Conservation (phyloP, 1,140 invertebrate genomes). For the Drosophila jambulina region DNA sequence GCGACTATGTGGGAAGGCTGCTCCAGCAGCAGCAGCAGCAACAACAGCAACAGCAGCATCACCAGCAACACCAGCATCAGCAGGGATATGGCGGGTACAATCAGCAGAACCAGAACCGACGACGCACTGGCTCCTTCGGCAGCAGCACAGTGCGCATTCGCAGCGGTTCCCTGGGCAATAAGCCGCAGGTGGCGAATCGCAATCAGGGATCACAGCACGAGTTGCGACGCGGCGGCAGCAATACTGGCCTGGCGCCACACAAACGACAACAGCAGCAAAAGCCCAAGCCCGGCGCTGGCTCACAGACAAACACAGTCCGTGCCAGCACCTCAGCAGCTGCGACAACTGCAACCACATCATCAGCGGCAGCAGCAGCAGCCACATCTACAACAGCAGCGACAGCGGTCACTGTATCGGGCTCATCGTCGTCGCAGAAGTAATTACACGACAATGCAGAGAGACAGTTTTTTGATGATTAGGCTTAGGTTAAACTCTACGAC, state of each 20-base stretch:
- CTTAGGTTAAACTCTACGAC: conserved; percentile 62
- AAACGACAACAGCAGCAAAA: conserved; percentile 62
- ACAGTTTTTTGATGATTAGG: conserved; percentile 59
- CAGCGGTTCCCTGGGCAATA: conserved; percentile 82
- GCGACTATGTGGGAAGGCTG: conserved; percentile 81
- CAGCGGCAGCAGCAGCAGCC: conserved; percentile 11
- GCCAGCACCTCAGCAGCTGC: conserved; percentile 46
- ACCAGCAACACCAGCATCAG: conserved; percentile 55
- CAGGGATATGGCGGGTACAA: conserved; percentile 65
- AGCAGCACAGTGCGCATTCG: conserved; percentile 85
- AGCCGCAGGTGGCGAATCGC: conserved; percentile 77
- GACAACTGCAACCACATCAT: conserved; percentile 13
- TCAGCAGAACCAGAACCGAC: conserved; percentile 65
- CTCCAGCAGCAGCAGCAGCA: conserved; percentile 76
- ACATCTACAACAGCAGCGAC: conserved; percentile 21
- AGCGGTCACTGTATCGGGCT: conserved; percentile 36
- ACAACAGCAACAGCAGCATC: conserved; percentile 68
- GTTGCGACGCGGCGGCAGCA: conserved; percentile 74
- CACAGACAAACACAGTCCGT: conserved; percentile 48
- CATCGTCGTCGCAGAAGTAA: conserved; percentile 76
- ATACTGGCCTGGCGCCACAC: conserved; percentile 68
- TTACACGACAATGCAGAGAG: conserved; percentile 39
- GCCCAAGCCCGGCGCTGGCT: conserved; percentile 42
- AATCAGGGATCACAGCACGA: conserved; percentile 77
- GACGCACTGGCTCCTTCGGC: conserved; percentile 82